Evolutionary conservation across 2,888 invertebrate genomes (phyloP), one percentile per base, ranked within the genome.

Genomic region (Ommatoiulus sabulosus): DNA sequence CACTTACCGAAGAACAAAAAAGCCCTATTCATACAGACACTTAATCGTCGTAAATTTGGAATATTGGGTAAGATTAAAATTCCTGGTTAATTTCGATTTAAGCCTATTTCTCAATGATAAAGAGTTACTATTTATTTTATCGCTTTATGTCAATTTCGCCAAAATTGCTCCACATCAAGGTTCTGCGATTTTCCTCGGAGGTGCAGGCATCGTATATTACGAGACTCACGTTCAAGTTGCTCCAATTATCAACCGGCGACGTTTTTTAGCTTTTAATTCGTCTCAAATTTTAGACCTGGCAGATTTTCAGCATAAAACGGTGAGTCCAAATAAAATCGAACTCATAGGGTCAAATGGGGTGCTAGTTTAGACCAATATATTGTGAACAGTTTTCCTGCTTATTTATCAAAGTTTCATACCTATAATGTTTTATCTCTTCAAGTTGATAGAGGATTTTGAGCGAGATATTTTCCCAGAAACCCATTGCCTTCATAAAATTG

Each of bases 261-360:
- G 94, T 89, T 94, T 94, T 90, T 92, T 94, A 44, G 92, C 94
- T 7, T 93, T 94, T 89, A 93, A 92, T 20, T 91, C 92, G 89
- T 92, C 93, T 6, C 94, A 94, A 72, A 88, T 88, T 46, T 15
- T 46, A 48, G 52, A 88, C 12, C 4, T 88, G 17, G 84, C 87
- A 12, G 46, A 88, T 20, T 88, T 88, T 88, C 87, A 89, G 35
- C 20, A 63, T 80, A 1, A 72, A 89, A 17, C 46, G 44, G 80
- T 88, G 46, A 46, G 86, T 44, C 57, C 17, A 57, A 57, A 17
- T 57, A 12, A 48, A 48, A 10, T 10, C 12, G 12, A 10, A 48
- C 12, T 48, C 12, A 12, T 48, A 48, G 48, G 8, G n/a, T n/a
- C n/a, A n/a, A n/a, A n/a, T n/a, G n/a, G n/a, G n/a, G 48, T 48